Conservation (phyloP, 2,797 vertebrate species). For the Crenuchus spilurus region DNA sequence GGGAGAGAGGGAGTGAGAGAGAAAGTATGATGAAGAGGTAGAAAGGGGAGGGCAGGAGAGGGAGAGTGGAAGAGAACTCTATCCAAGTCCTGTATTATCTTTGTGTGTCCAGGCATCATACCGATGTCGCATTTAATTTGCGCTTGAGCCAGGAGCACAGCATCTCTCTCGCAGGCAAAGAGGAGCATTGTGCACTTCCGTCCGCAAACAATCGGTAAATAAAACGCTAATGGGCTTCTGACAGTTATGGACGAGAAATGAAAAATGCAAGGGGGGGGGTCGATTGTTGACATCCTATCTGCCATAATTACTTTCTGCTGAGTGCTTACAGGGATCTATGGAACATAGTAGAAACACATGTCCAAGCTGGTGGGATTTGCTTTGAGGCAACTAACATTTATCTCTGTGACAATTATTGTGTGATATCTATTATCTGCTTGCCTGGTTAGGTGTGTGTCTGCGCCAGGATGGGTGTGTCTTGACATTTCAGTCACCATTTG, state of each 20-base stretch:
- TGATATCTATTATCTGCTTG: conserved; percentile 5
- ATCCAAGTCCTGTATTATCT: conserved; percentile 50
- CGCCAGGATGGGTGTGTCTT: background rate
- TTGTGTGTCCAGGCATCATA: conserved; percentile 60
- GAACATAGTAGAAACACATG: conserved; percentile 29
- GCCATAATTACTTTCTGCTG: conserved; percentile 73
- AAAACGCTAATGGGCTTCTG: conserved; percentile 66
- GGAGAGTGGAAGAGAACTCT: conserved; percentile 24
- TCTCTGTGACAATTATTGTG: conserved; percentile 8
- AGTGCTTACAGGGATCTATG: conserved; percentile 62
- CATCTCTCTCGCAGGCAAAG: conserved; percentile 50
- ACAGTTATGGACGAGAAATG: conserved; percentile 70
- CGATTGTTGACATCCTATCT: conserved; percentile 69
- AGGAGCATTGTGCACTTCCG: conserved; percentile 55
- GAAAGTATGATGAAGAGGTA: conserved; percentile 6
- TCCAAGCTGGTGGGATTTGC: conserved; percentile 23
- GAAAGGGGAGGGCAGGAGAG: background rate
- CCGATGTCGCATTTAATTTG: conserved; percentile 64
- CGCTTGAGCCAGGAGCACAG: conserved; percentile 52
- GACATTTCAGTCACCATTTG: background rate
- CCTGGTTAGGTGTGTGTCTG: conserved; percentile 7
- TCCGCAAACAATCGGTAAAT: conserved; percentile 63
- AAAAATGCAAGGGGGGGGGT: conserved; percentile 54
- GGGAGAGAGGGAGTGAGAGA: background rate
- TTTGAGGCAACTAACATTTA: conserved; percentile 20